phyloP scores from a whole-genome alignment of 2,797 vertebrate genomes.

The Coranthus polyacanthus region DNA sequence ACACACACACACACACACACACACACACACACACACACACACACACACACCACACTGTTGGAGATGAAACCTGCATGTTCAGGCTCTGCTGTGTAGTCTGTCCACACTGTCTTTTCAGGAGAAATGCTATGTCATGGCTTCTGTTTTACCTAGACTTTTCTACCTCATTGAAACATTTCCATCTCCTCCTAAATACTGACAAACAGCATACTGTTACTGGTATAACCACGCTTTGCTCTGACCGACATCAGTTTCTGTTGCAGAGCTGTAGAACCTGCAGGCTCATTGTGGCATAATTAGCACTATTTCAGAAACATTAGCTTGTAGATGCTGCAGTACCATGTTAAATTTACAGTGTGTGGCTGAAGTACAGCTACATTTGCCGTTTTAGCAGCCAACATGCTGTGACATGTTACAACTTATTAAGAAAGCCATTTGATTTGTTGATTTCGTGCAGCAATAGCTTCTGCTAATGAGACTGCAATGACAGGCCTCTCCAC shows the following conservation, averaged over 20 bases:
- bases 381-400: constrained; percentile 14
- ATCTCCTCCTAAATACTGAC: no score
- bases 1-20: no score
- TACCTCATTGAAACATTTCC: no score
- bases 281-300: neutral
- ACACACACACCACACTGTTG: no score
- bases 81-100: no score
- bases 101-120: no score
- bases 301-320: constrained; percentile 9
- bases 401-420: constrained; percentile 21
- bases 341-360: neutral
- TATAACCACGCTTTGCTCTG: neutral
- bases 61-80: no score
- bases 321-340: constrained; percentile 3
- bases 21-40: no score
- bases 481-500: constrained; percentile 53
- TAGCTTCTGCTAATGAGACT: constrained; percentile 66
- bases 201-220: no score
- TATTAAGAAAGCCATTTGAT: constrained; percentile 49
- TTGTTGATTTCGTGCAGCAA: constrained; percentile 37
- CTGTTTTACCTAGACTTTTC: no score
- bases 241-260: neutral
- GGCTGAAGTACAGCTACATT: constrained; percentile 17
- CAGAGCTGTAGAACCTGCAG: constrained; percentile 8
- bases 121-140: no score